Evolutionary conservation across 2,888 invertebrate genomes (phyloP).

Genomic region (Diplazon laetatorius): DNA sequence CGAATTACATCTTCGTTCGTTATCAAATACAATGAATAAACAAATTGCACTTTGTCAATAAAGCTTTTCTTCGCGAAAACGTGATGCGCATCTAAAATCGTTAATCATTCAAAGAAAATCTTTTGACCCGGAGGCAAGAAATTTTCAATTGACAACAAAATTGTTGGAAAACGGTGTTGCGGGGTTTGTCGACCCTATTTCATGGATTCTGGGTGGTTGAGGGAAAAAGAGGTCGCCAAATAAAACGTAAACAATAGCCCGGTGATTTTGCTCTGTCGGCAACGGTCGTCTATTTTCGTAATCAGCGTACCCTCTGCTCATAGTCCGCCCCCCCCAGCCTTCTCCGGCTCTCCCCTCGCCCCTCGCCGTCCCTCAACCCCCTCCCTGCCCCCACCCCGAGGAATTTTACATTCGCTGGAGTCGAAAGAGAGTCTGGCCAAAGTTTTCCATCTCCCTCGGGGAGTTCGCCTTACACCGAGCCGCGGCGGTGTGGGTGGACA

Average conservation of each 20-base stretch:
- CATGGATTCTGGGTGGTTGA: too few relatives aligned
- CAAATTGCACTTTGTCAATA: neutral
- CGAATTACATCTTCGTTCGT: neutral
- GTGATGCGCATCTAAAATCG: too few relatives aligned
- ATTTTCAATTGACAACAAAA: neutral
- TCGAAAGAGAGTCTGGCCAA: slow-evolving; percentile 13
- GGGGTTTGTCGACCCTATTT: neutral
- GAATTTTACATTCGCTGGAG: slow-evolving; percentile 11
- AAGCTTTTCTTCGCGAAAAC: too few relatives aligned
- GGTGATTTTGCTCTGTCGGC: slow-evolving; percentile 53
- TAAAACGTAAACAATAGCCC: slow-evolving; percentile 70
- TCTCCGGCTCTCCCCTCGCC: too few relatives aligned
- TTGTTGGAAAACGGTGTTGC: neutral
- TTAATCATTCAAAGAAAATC: too few relatives aligned
- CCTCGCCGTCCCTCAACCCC: neutral
- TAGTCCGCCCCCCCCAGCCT: too few relatives aligned
- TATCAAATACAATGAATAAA: neutral
- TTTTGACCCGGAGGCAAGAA: too few relatives aligned
- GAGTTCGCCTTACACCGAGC: slow-evolving; percentile 11
- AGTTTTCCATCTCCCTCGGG: slow-evolving; percentile 29
- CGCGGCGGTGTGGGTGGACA: slow-evolving; percentile 40
- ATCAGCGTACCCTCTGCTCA: slow-evolving; percentile 52
- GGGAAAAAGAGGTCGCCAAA: slow-evolving; percentile 8
- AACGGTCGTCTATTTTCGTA: slow-evolving; percentile 71
- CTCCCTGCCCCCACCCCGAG: neutral